Evolutionary conservation across 2,888 invertebrate species (phyloP), one percentile per base, ranked within the genome.

Genomic region (Globia sparganii): DNA sequence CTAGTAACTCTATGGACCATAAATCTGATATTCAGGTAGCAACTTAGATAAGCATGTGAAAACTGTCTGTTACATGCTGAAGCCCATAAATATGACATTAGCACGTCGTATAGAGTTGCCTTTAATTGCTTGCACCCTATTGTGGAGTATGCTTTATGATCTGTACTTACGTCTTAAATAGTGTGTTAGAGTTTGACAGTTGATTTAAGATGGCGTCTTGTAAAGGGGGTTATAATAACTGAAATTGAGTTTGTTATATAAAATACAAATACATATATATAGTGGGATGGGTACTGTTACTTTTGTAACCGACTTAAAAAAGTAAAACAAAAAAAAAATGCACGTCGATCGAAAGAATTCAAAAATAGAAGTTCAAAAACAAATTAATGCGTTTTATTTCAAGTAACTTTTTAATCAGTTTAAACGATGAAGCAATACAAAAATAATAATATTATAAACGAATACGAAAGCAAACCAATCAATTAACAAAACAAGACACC

Each of bases 61-160:
- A 96, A 96, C 85, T 93, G 92, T 91, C 86, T 95, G 93, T 92
- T 90, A 91, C 90, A 93, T 92, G 91, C 87, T 90, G 91, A 90
- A 91, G 92, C 93, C 94, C 95, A 96, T 96, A 96, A 96, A 96
- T 96, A 96, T 93, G 94, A 95, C 94, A 96, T 96, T 96, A 96
- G 93, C 96, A 96, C 94, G 91, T 96, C 95, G 92, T 96, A 93
- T 81, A 87, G 73, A 91, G 90, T 89, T 93, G 91, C 92, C 92
- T 93, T 93, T 94, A 94, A 93, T 94, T 94, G 93, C 91, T 91
- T 90, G 89, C 90, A 88, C 86, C 88, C 92, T 89, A 92, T 95
- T 95, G 94, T 95, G 85, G 77, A 83, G 80, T 87, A 79, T 93
- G 90, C 87, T 94, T 94, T 94, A 94, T 92, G 92, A 87, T 69